These are phyloP conservation scores for Sebastes melanostomus DNA, from an alignment of 2,797 vertebrate species.

Conservation along the genomic window DNA sequence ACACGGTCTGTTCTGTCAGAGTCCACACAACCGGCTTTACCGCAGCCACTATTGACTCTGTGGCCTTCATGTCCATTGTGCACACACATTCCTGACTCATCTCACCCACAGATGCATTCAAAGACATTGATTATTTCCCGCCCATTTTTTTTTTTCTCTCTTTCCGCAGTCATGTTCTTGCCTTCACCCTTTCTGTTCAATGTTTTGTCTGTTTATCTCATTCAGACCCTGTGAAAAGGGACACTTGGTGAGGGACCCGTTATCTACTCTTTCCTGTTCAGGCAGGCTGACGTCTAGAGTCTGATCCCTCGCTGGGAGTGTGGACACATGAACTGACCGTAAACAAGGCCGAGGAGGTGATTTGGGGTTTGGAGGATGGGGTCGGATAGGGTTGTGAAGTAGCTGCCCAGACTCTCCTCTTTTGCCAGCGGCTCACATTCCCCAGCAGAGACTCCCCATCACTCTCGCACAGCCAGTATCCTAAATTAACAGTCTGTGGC, in stretches of 20 bases:
- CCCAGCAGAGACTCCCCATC: constrained; percentile 20
- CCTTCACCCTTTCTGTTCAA: constrained; percentile 21
- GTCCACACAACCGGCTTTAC: constrained; percentile 40
- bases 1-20: constrained; percentile 19
- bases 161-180: background rate
- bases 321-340: background rate
- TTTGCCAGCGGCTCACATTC: constrained; percentile 23
- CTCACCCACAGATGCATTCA: constrained; percentile 56
- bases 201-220: constrained; percentile 11
- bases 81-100: constrained; percentile 51
- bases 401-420: constrained; percentile 9
- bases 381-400: background rate
- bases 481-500: constrained; percentile 56
- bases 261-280: constrained; percentile 15
- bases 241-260: background rate
- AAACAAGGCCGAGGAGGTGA: background rate
- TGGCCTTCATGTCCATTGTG: constrained; percentile 63
- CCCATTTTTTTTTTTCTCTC: constrained; percentile 4
- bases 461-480: constrained; percentile 18
- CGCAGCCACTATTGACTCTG: constrained; percentile 37
- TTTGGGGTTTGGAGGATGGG: background rate
- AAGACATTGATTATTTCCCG: constrained; percentile 49
- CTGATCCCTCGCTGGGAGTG: constrained; percentile 16
- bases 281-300: background rate
- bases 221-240: constrained; percentile 18